Conservation (phyloP, 1,140 invertebrate species). For the Psix sp. region DNA sequence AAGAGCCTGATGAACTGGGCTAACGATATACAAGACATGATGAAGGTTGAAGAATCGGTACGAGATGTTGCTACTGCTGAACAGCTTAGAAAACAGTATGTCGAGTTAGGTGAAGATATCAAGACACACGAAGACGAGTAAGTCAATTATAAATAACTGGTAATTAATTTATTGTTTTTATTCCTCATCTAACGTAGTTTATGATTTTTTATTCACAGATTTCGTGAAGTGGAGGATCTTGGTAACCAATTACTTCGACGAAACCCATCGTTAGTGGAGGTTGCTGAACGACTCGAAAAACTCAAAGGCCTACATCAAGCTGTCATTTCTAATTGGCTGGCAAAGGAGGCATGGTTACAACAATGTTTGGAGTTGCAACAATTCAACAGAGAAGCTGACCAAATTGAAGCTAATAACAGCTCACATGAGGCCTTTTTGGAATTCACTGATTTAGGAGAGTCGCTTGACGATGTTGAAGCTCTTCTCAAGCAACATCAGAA, state of each 20-base stretch:
- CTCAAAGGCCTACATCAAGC: conserved; percentile 86
- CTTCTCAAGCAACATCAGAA: conserved; percentile 95
- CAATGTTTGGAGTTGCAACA: conserved; percentile 92
- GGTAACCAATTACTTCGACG: conserved; percentile 84
- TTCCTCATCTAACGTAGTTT: neutral
- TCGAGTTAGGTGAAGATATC: conserved; percentile 94
- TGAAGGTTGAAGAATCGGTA: conserved; percentile 89
- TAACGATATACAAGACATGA: conserved; percentile 85
- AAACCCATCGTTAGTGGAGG: conserved; percentile 83
- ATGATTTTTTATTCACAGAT: conserved; percentile 74
- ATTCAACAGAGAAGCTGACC: conserved; percentile 97
- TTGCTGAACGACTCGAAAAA: conserved; percentile 84
- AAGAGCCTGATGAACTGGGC: conserved; percentile 90
- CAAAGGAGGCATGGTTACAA: conserved; percentile 89
- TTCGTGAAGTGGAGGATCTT: conserved; percentile 86
- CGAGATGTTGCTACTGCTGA: conserved; percentile 94
- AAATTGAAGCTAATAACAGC: conserved; percentile 96
- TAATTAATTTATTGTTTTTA: conserved; percentile 15
- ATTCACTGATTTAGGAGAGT: conserved; percentile 91
- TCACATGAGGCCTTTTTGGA: conserved; percentile 96
- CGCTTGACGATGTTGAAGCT: conserved; percentile 95
- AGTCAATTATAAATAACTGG: conserved; percentile 54
- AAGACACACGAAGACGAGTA: conserved; percentile 91
- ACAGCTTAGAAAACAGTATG: conserved; percentile 91
- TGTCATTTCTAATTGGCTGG: conserved; percentile 84